Evolutionary conservation across 2,797 vertebrate species (phyloP), one percentile per base, ranked within the genome.

Genomic region (Setipinna tenuifilis): DNA sequence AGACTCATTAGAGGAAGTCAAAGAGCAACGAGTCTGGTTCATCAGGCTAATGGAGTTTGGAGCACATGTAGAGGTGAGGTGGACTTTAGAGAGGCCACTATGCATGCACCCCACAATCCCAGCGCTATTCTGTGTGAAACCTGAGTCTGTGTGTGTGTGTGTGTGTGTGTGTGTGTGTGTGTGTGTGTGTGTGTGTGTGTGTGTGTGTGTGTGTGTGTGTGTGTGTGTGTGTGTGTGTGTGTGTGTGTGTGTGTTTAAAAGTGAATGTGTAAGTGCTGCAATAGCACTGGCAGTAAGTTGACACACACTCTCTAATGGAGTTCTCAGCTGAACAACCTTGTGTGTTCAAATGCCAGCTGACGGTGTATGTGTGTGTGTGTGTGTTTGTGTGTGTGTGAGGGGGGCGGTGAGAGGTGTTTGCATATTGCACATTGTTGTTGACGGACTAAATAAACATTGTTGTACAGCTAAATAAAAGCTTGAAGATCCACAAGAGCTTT

Each of bases 91-190:
- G 61, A 65, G n/a, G 25, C 10, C 0, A 54, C 23, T 25, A 5
- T 65, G 21, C 50, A 11, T 65, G n/a, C 25, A 23, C 61, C 25
- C 5, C 6, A 10, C 0, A 25, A 25, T 65, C 61, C n/a, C n/a
- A 65, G n/a, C 11, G 9, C 61, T 65, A 65, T 25, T 65, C 23
- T 65, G 62, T 65, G 28, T 28, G 62, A 12, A 65, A 65, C 62
- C 62, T 75, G 28, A 35, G 31, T 4, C 28, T 83, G 23, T 82
- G 23, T 82, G 82, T 59, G 82, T 82, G 82, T 57, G 81, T 82
- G 48, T 82, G 81, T 48, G 83, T 83, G 54, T 83, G 82, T 83
- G 82, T 83, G 82, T 83, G 82, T 62, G 82, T 83, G 82, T 65
- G 82, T 83, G 82, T 62, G 57, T 62, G 57, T 62, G 82, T 41